Evolutionary conservation across 2,113 vertebrate genomes (phyloP).

Genomic region (Formicarius rufipectus): DNA sequence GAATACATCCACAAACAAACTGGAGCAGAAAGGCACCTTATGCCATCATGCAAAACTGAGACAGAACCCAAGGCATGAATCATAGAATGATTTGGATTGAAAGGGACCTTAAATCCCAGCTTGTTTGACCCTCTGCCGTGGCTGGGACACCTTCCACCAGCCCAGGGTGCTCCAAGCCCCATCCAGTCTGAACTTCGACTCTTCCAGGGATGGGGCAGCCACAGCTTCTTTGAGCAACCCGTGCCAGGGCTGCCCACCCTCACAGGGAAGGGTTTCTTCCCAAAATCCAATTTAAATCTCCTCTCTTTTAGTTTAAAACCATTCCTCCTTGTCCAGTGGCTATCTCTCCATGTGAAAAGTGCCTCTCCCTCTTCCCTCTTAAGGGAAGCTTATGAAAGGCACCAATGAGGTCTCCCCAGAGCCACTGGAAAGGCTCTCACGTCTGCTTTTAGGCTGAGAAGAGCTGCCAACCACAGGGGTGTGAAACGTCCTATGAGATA

Average conservation of each 20-base stretch:
- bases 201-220: background rate
- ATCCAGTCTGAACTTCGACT: fast-evolving
- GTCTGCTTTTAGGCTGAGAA: background rate
- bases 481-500: background rate
- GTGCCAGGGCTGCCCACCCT: background rate
- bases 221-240: background rate
- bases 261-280: fast-evolving
- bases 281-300: background rate
- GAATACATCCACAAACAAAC: background rate
- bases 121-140: background rate
- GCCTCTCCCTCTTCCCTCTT: background rate
- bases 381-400: background rate
- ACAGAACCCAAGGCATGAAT: background rate
- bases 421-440: background rate
- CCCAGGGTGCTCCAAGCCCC: background rate
- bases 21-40: background rate
- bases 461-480: fast-evolving
- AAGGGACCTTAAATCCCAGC: background rate
- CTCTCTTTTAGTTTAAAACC: background rate
- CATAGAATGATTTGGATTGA: fast-evolving
- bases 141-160: background rate
- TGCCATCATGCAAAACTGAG: background rate
- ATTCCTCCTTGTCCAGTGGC: background rate
- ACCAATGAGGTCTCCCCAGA: background rate
- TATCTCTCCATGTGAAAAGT: background rate